Evolutionary conservation across 2,797 vertebrate genomes (phyloP), one percentile per base, ranked within the genome.

Genomic region (Malurus splendens): DNA sequence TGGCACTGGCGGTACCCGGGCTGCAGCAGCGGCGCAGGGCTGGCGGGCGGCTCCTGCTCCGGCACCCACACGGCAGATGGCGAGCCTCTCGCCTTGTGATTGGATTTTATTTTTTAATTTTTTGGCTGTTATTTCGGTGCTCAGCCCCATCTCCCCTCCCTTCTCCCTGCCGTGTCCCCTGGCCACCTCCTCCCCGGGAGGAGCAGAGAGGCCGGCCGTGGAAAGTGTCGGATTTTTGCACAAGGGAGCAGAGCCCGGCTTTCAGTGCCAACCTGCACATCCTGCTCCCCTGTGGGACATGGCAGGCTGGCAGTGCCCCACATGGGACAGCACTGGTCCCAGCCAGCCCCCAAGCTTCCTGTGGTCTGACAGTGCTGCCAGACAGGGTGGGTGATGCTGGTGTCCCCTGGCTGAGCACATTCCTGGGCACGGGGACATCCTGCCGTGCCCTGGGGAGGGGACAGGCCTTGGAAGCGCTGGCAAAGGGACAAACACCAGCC

Each of bases 41-140:
- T 52, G 86, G 59, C 48, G 64, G 67, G 70, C 25, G 28, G 93
- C 36, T 94, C 39, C 66, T 73, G 55, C 85, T 94, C 82, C 2
- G 5, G 87, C 64, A 28, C 94, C 95, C 90, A 94, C 96, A 10
- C 11, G 15, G 54, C 96, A 96, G 96, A 96, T 95, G 95, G 96
- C 27, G 41, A 91, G 87, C 87, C 95, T 95, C 87, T 92, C 32
- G 41, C 91, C 71, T 93, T 77, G 23, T 52, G 72, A 90, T 64
- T 87, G 55, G 47, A 45, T 62, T 71, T 60, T 23, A 38, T 41
- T 78, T 70, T 78, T 45, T 22, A 22, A 41, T 81, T 90, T 90
- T 62, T 87, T 23, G 86, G 80, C 60, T 78, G 87, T 93, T 95
- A 96, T 92, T 95, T 97, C 28, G 3, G 61, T 73, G 55, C 81